These are phyloP conservation scores for Leptatherina wallacei DNA, from an alignment of 2,797 vertebrate species.

Conservation along the genomic window DNA sequence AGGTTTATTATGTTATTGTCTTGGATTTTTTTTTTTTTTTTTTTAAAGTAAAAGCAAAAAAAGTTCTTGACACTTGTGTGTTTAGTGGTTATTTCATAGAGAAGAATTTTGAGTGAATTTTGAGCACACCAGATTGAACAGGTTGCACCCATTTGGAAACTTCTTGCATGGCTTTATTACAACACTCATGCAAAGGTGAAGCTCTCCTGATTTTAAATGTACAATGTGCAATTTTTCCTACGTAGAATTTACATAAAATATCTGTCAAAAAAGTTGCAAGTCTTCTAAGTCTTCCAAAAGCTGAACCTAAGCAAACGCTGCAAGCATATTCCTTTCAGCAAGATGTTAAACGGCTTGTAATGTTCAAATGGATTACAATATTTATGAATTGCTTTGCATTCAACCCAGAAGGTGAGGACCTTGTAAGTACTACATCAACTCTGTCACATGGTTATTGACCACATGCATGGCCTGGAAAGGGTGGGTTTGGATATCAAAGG, in stretches of 20 bases:
- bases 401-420: slow-evolving; percentile 47
- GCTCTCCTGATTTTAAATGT: no score
- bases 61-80: slow-evolving; percentile 35
- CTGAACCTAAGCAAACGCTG: not conserved
- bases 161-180: not conserved
- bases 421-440: slow-evolving; percentile 41
- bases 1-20: slow-evolving; percentile 93
- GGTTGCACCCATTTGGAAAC: not conserved
- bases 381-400: slow-evolving; percentile 31
- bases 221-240: no score
- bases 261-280: no score
- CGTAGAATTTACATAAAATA: no score
- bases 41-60: slow-evolving; percentile 84
- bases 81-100: not conserved
- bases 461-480: slow-evolving; percentile 52
- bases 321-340: slow-evolving; percentile 4
- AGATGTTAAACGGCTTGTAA: not conserved
- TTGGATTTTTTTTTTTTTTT: slow-evolving; percentile 83
- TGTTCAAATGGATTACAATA: slow-evolving; percentile 25
- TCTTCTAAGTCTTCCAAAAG: not conserved
- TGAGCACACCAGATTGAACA: not conserved
- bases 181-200: no score
- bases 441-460: slow-evolving; percentile 58
- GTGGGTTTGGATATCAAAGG: slow-evolving; percentile 51
- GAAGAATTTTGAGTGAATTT: not conserved